Evolutionary conservation across 2,888 invertebrate genomes (phyloP), one percentile per base, ranked within the genome.

Genomic region (Hetaerina titia): DNA sequence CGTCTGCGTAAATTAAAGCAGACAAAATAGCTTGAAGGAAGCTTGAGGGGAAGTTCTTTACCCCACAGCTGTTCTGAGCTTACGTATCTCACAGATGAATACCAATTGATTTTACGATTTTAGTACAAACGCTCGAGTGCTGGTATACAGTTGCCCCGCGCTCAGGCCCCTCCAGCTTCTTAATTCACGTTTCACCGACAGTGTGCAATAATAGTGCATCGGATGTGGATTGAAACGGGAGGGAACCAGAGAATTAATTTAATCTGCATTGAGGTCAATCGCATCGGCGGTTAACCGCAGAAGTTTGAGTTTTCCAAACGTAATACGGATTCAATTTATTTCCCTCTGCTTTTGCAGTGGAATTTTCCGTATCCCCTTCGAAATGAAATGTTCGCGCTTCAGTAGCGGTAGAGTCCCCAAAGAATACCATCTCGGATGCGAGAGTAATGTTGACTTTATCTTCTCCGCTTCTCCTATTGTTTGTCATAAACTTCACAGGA

Each of bases 381-480:
- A 81, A 81, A 81, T 81, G 81, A 31, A 81, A 81, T 81, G 31
- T 81, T 81, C 81, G 17, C 69, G 69, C 22, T 69, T n/a, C 69
- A 69, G 69, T 22, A 69, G 69, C 22, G 22, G n/a, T 22, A n/a
- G n/a, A 17, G 69, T 9, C 22, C n/a, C 17, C 19, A 69, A 22
- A n/a, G n/a, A n/a, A 2, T 22, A 17, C 22, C 69, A n/a, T 69
- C n/a, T n/a, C 69, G 6, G 2, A n/a, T n/a, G 69, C 22, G 69
- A 9, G n/a, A 69, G n/a, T 69, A 69, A 69, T 69, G 19, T 69
- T 69, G 69, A 69, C 69, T 22, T 69, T 69, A 69, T 69, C 69
- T 69, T 69, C 22, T 7, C 22, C 7, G 22, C n/a, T 19, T 19
- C 9, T n/a, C 6, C n/a, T 5, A 69, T 69, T 69, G n/a, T n/a